phyloP scores from a whole-genome alignment of 2,113 vertebrate genomes.

The Chascanopsetta lugubris region DNA sequence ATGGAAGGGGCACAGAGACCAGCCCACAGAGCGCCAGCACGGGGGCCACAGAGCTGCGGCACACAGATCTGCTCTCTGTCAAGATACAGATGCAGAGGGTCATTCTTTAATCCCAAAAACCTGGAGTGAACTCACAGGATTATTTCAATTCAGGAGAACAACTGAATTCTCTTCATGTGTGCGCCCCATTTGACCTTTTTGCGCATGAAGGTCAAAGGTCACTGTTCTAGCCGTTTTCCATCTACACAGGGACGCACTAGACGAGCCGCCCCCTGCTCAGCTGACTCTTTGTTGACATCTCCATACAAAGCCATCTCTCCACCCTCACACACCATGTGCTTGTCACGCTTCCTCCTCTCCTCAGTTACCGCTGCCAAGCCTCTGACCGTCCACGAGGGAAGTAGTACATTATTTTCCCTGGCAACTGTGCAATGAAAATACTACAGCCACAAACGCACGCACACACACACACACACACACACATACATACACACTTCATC shows the following conservation, averaged over 20 bases:
- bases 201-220: conserved; percentile 13
- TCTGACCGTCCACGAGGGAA: conserved; percentile 9
- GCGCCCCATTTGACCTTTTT: neutral
- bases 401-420: conserved; percentile 37
- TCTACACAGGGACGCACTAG: conserved; percentile 38
- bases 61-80: conserved; percentile 15
- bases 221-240: conserved; percentile 46
- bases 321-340: conserved; percentile 68
- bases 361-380: conserved; percentile 37
- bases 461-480: too few relatives aligned
- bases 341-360: conserved; percentile 47
- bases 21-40: conserved; percentile 22
- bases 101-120: neutral
- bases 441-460: conserved; percentile 11
- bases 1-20: conserved; percentile 45
- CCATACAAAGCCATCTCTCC: conserved; percentile 64
- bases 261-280: conserved; percentile 2
- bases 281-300: conserved; percentile 75
- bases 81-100: neutral
- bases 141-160: neutral
- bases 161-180: neutral
- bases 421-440: conserved; percentile 64
- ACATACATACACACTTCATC: too few relatives aligned
- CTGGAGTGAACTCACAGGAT: neutral
- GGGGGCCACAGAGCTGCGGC: conserved; percentile 40